Conservation (phyloP, 37 sponge, comb jelly and placozoan species). For the Agelas oroides region DNA sequence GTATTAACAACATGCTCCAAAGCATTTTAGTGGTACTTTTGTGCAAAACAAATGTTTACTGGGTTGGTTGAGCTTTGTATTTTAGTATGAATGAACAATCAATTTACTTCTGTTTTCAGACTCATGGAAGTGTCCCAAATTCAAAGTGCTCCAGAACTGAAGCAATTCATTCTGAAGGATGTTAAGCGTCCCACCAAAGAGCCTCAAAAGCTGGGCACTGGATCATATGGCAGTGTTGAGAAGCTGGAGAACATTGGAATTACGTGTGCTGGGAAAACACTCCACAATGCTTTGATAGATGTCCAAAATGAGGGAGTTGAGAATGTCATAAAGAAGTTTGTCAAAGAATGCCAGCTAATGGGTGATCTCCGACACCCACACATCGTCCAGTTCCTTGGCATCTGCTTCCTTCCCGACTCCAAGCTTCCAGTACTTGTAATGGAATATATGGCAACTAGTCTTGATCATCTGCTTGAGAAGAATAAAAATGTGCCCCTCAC, state of each 20-base stretch:
- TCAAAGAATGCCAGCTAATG: constrained; percentile 2
- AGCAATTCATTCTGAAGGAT: background rate
- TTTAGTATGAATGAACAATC: too few species aligned
- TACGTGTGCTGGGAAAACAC: background rate
- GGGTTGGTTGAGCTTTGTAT: too few species aligned
- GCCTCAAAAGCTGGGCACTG: background rate
- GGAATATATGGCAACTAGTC: background rate
- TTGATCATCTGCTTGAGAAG: background rate
- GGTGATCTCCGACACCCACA: constrained; percentile 2
- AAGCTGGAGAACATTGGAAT: background rate
- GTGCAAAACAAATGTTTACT: too few species aligned
- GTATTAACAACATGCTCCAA: too few species aligned
- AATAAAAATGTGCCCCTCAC: background rate
- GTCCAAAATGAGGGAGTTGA: background rate
- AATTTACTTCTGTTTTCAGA: too few species aligned
- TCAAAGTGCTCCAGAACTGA: background rate
- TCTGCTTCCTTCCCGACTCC: background rate
- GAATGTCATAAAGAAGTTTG: background rate
- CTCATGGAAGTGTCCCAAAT: background rate
- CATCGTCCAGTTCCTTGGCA: constrained; percentile 23
- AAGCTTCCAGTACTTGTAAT: constrained; percentile 1
- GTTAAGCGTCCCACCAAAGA: background rate
- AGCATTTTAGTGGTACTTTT: too few species aligned
- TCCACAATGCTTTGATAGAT: background rate
- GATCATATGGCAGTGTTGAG: constrained; percentile 2